Base-by-base conservation (phyloP, 2,797 vertebrate species). In the Netta rufina region DNA sequence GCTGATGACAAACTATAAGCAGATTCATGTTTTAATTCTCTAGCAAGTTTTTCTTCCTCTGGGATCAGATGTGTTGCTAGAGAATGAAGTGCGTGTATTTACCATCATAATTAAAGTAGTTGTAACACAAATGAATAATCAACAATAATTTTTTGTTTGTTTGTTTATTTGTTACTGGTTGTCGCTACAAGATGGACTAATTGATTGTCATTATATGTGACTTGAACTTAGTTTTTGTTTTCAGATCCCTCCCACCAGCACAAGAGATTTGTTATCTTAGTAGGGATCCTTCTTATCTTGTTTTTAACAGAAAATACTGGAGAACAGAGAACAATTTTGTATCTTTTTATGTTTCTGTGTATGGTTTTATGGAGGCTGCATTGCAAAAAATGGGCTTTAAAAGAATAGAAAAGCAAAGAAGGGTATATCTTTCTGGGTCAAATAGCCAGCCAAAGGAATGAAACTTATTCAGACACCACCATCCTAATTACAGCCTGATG, bases 311-410 rank as follows among this genome's bases (percentile, higher is more conserved):
- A 84, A 82, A 84, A 74, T 16, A 32, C 4, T 32, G n/a, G 47
- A 54, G 30, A 81, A 82, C 43, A 84, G 76, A 69, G 20, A 30
- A 13, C 79, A 69, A 79, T 90, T 95, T 89, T 93, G 53, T n/a
- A 51, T 79, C 30, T 19, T 58, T 91, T 71, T 72, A 16, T 21
- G 9, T 49, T 88, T 70, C 66, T 84, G 14, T 86, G 19, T 20
- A 25, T 32, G 27, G 18, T 41, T 95, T 93, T 73, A 62, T 61
- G 56, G 74, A 87, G 61, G n/a, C 27, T 39, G 4, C n/a, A 30
- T 62, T 65, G 16, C 13, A 58, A 58, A 75, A 94, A 91, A 76
- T 28, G 22, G 15, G 5, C 24, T 88, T 91, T 58, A 2, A 30
- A 67, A 22, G 41, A 36, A 8, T 28, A 36, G 41, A 24, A 84